Evolutionary conservation across 2,113 vertebrate species (phyloP).

Genomic region (Glareola pratincola): DNA sequence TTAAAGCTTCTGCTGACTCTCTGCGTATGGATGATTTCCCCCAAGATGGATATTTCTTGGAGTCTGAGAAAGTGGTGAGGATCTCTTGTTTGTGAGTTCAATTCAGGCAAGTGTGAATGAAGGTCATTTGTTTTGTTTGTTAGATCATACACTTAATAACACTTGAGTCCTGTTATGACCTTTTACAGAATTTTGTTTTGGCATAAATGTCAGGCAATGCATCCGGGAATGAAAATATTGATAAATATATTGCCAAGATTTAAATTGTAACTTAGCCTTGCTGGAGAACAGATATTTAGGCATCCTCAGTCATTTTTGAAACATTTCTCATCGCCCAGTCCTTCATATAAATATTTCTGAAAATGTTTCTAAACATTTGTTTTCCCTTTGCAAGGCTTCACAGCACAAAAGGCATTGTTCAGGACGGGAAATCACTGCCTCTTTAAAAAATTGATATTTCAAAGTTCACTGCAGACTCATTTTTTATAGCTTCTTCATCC

Average conservation of each 20-base stretch:
- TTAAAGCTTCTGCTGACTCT: not conserved
- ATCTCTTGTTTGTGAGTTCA: not conserved
- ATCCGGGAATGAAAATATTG: not conserved
- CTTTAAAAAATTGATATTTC: not conserved
- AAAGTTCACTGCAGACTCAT: not conserved
- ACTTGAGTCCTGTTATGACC: not conserved
- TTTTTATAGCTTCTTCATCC: not conserved
- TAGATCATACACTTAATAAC: not conserved
- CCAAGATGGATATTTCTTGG: not conserved
- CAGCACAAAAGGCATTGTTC: not conserved
- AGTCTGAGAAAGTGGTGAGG: not conserved
- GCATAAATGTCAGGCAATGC: not conserved
- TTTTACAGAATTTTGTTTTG: constrained; percentile 9
- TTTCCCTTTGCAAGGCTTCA: not conserved
- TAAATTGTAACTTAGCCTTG: not conserved
- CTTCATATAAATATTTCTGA: not conserved
- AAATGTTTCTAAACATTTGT: not conserved
- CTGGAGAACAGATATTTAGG: not conserved
- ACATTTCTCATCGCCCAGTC: not conserved
- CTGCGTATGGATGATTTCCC: not conserved
- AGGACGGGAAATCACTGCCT: not conserved
- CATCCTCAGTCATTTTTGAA: not conserved
- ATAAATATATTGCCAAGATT: not conserved
- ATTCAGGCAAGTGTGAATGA: not conserved
- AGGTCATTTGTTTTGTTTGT: not conserved